Base-by-base conservation (phyloP, 2,888 invertebrate species). In the Drosophila prolongata region DNA sequence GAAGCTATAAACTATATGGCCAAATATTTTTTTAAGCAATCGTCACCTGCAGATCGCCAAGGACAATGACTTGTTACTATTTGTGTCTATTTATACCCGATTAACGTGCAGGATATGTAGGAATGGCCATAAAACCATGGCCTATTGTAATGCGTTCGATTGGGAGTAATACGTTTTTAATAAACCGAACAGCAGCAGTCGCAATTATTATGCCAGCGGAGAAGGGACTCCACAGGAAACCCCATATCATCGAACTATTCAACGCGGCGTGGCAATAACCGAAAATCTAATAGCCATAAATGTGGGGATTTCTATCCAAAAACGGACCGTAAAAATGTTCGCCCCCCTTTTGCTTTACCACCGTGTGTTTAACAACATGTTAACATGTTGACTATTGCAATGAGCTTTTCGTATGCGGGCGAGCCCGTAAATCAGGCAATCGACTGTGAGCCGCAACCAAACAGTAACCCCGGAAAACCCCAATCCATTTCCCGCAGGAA, bases 351-450 rank as follows among this genome's bases (percentile, higher is more conserved):
- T 46, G n/a, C 42, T 37, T 46, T 57, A 35, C 11, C 47, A 35
- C 64, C 65, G 69, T 78, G 77, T 86, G 83, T 79, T 79, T 82
- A 88, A 85, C 88, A 88, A 76, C 83, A 79, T 83, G 88, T 83
- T 83, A 87, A 83, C 83, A 83, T 87, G 78, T 79, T 72, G 68
- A 72, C 73, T 82, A 59, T 67, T 57, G 60, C 66, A 76, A 54
- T 53, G 60, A 67, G 60, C 40, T 54, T 46, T 58, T 47, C 46
- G 42, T 57, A 44, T 53, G 30, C 46, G 46, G 61, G 50, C 66
- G 60, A 44, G 49, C 65, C 62, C 72, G 70, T 70, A 82, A 82
- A 82, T 82, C 82, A 87, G 88, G 79, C 82, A 82, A 82, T 85
- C 84, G 82, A 87, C 87, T 79, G 73, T 85, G 62, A 81, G 77